Evolutionary conservation across 2,888 invertebrate species (phyloP), one percentile per base, ranked within the genome.

Genomic region (Pyrocoelia pectoralis): DNA sequence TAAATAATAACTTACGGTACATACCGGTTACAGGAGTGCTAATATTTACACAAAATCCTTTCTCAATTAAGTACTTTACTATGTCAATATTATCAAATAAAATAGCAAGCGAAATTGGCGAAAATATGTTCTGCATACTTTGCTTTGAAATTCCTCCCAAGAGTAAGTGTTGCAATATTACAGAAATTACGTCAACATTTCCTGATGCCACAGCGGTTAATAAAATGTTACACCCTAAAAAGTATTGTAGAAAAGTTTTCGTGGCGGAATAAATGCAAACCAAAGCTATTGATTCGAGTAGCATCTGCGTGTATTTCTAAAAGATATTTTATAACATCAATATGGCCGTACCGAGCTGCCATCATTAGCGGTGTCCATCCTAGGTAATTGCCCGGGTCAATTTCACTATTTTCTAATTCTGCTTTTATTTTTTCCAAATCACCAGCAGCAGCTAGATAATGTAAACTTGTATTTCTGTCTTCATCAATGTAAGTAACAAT

Each of bases 311-410:
- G 68, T 50, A 74, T 70, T 1, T 74, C 69, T 17, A 81, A 57
- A 33, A 81, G 67, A 24, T 72, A 48, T 67, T 76, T 72, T 1
- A 78, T 75, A 12, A 73, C 68, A 9, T 74, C 72, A 2, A 70
- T 9, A 52, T 78, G 74, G 2, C 77, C 78, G 53, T 78, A 75
- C 54, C 77, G 68, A 6, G 78, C 74, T 3, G 80, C 80, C 78
- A 80, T 79, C 80, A 81, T 80, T 57, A 81, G 69, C 4, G 81
- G 80, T 2, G 80, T 81, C 80, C 81, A 81, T 46, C 79, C 80
- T 49, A 79, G 61, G 57, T 73, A 77, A 68, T 81, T 81, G 57
- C 73, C 74, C 1, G 74, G 68, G 65, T 81, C 80, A 28, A 79
- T 58, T 61, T 73, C 74, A 15, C 61, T 54, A 48, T 68, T 55